Evolutionary conservation across 2,888 invertebrate species (phyloP).

Genomic region (Eupeodes latifasciatus): DNA sequence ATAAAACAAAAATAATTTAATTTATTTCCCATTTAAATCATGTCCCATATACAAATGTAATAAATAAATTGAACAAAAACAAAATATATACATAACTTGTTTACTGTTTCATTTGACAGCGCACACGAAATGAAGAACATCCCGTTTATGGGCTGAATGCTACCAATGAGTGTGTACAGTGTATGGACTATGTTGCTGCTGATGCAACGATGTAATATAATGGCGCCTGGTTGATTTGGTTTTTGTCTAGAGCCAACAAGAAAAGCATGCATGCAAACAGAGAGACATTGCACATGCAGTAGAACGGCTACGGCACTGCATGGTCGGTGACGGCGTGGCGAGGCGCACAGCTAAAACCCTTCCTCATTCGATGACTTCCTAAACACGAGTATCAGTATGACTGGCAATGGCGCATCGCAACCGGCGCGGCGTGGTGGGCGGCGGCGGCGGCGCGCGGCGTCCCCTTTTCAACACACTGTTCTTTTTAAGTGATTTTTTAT

Average conservation of each 20-base stretch:
- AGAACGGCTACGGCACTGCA: background rate
- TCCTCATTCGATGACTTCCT: background rate
- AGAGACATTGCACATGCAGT: background rate
- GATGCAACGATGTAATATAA: conserved; percentile 29
- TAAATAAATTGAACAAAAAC: conserved; percentile 17
- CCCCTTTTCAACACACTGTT: conserved; percentile 33
- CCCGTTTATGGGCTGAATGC: conserved; percentile 53
- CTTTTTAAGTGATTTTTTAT: conserved; percentile 37
- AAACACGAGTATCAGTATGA: background rate
- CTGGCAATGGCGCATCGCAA: background rate
- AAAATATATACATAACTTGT: conserved; percentile 11
- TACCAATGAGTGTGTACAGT: conserved; percentile 45
- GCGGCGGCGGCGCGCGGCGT: background rate
- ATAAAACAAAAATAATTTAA: conserved; percentile 55
- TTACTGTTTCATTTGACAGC: conserved; percentile 43
- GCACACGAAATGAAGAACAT: conserved; percentile 29
- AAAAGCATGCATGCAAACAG: conserved; percentile 17
- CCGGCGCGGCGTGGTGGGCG: no score
- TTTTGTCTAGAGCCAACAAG: conserved; percentile 22
- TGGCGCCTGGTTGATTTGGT: conserved; percentile 57
- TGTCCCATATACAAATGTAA: conserved; percentile 38
- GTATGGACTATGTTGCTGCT: background rate
- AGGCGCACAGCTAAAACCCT: background rate
- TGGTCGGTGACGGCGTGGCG: background rate
- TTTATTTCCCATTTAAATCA: conserved; percentile 62